These are phyloP conservation scores for Elachura formosa DNA, from an alignment of 2,113 vertebrate genomes.

Conservation along the genomic window DNA sequence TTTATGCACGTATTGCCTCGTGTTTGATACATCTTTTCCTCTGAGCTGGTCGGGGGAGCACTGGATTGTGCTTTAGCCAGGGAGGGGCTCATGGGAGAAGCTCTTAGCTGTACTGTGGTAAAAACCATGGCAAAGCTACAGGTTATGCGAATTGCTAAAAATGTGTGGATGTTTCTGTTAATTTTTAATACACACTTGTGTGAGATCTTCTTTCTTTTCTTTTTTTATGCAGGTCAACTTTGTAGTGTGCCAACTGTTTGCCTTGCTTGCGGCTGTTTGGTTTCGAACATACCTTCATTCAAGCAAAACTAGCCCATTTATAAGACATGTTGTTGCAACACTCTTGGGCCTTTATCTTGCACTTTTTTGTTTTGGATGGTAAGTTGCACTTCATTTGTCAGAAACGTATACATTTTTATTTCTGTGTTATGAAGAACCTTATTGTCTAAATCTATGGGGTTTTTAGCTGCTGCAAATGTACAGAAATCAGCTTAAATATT, in stretches of 20 bases:
- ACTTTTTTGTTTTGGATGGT: conserved; percentile 99
- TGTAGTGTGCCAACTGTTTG: conserved; percentile 95
- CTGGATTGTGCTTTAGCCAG: background rate
- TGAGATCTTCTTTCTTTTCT: background rate
- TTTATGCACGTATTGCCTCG: background rate
- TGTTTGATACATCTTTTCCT: background rate
- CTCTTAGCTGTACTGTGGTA: background rate
- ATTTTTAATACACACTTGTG: background rate
- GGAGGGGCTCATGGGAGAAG: background rate
- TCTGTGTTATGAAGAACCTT: background rate
- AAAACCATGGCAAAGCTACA: background rate
- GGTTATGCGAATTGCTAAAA: background rate
- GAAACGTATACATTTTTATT: background rate
- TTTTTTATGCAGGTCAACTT: conserved; percentile 88
- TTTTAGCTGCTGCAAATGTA: background rate
- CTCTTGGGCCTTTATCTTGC: conserved; percentile 96
- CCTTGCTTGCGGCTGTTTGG: conserved; percentile 93
- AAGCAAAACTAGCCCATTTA: conserved; percentile 93
- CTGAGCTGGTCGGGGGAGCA: background rate
- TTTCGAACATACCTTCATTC: conserved; percentile 94
- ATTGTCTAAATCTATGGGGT: background rate
- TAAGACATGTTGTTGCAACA: conserved; percentile 93
- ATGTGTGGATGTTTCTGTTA: background rate
- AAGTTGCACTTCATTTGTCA: conserved; percentile 66
- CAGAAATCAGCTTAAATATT: background rate